phyloP scores from a whole-genome alignment of 1,140 invertebrate species.

The Hetaerina americana region DNA sequence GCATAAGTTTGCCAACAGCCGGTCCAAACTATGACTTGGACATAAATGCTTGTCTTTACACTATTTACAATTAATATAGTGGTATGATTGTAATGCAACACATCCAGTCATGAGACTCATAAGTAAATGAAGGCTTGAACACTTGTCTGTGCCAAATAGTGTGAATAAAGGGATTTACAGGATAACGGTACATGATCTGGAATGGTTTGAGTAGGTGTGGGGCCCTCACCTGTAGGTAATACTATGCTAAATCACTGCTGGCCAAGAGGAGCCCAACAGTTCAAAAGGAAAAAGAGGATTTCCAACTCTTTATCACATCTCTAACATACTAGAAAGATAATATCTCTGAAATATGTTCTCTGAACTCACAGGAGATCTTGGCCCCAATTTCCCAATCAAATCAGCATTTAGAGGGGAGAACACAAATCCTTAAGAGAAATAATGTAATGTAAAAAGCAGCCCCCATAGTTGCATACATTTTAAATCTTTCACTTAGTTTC shows the following conservation, averaged over 20 bases:
- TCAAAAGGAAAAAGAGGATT: not conserved
- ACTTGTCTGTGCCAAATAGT: not conserved
- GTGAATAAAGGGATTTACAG: not conserved
- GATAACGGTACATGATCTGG: constrained; percentile 1
- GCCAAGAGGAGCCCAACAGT: not conserved
- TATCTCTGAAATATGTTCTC: not conserved
- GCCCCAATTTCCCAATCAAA: not conserved
- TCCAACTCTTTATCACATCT: not conserved
- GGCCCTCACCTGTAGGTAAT: not conserved
- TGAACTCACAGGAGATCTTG: not conserved
- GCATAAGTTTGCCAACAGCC: constrained; percentile 7
- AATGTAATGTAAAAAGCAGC: not conserved
- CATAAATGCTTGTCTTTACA: constrained; percentile 26
- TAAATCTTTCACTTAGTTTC: not conserved
- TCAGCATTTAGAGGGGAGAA: not conserved
- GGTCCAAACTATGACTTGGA: constrained; percentile 12
- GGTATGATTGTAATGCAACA: constrained; percentile 2
- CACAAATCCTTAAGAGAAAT: not conserved
- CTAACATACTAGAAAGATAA: not conserved
- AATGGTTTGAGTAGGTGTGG: not conserved
- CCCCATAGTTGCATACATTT: not conserved
- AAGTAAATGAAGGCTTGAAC: constrained; percentile 4
- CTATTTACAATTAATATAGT: constrained; percentile 26
- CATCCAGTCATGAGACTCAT: constrained; percentile 3
- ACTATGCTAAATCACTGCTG: not conserved